These are phyloP conservation scores for Odontocerum albicorne DNA, from an alignment of 2,888 invertebrate species.

Conservation along the genomic window DNA sequence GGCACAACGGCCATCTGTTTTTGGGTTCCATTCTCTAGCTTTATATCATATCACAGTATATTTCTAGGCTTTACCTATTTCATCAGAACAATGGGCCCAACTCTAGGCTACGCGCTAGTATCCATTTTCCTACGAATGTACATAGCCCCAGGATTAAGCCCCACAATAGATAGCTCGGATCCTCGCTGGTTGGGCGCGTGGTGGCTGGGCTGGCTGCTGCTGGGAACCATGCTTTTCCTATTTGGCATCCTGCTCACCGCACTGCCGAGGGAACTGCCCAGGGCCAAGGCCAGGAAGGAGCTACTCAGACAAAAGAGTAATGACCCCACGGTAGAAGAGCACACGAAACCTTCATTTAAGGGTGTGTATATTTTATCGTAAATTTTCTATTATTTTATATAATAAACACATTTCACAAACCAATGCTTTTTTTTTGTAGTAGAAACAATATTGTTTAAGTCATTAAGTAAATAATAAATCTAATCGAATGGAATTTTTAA, in stretches of 20 bases:
- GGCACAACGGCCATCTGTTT: too few species aligned
- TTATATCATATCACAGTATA: too few species aligned
- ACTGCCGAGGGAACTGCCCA: constrained; percentile 69
- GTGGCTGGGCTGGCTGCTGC: constrained; percentile 76
- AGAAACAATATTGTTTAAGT: too few species aligned
- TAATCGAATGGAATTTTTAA: too few species aligned
- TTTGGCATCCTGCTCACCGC: constrained; percentile 65
- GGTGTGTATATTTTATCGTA: constrained; percentile 37
- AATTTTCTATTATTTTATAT: too few species aligned
- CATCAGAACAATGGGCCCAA: constrained; percentile 69
- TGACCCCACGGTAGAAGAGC: constrained; percentile 37
- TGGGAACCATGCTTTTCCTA: constrained; percentile 59
- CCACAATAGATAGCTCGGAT: constrained; percentile 65
- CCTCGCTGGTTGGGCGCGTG: constrained; percentile 83
- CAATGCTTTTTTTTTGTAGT: too few species aligned
- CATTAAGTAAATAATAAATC: too few species aligned
- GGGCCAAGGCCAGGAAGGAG: constrained; percentile 57
- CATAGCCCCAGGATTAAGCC: constrained; percentile 65
- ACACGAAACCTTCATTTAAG: constrained; percentile 49
- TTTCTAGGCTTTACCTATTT: constrained; percentile 66
- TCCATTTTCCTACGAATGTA: constrained; percentile 67
- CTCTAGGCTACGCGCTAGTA: constrained; percentile 66
- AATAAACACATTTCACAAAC: too few species aligned
- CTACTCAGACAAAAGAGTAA: constrained; percentile 37
- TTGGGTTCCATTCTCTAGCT: too few species aligned